Evolutionary conservation across 2,797 vertebrate species (phyloP).

Genomic region (Delichon dasypus): DNA sequence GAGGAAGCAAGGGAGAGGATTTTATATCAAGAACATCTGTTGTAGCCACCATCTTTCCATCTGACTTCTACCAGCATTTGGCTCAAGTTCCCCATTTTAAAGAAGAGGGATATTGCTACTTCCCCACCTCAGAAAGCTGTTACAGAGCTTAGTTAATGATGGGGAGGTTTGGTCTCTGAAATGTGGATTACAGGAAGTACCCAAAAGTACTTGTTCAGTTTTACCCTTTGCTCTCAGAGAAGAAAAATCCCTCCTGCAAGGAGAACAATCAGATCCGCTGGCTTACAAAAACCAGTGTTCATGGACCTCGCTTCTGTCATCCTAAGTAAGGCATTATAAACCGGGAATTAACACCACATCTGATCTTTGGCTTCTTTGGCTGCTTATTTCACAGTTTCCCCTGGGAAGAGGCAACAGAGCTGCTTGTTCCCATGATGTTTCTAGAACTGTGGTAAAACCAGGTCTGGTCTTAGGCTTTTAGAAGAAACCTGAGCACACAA

Average conservation of each 20-base stretch:
- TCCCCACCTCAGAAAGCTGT: not conserved
- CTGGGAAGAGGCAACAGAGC: not conserved
- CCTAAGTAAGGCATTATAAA: not conserved
- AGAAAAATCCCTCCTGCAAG: not conserved
- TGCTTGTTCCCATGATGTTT: not conserved
- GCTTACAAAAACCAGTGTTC: fast-evolving
- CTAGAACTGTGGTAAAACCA: not conserved
- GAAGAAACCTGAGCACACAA: not conserved
- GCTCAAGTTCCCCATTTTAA: conserved; percentile 23
- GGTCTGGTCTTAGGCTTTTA: not conserved
- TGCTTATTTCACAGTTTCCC: not conserved
- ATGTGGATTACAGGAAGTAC: not conserved
- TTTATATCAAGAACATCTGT: not conserved
- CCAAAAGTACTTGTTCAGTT: not conserved
- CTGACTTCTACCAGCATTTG: not conserved
- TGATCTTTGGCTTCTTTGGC: not conserved
- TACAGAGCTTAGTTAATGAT: not conserved
- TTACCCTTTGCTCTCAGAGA: not conserved
- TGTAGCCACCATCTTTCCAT: not conserved
- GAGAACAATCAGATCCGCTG: not conserved
- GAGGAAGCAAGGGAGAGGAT: not conserved
- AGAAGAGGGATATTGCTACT: not conserved
- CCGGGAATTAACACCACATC: not conserved
- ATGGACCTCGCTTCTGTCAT: not conserved
- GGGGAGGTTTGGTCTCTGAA: not conserved